A percentile compares a stretch with the other conserved stretches of the same genome.
Evolutionary conservation across 1,140 invertebrate genomes (phyloP).

Genomic region (Macrostomum lignano): DNA sequence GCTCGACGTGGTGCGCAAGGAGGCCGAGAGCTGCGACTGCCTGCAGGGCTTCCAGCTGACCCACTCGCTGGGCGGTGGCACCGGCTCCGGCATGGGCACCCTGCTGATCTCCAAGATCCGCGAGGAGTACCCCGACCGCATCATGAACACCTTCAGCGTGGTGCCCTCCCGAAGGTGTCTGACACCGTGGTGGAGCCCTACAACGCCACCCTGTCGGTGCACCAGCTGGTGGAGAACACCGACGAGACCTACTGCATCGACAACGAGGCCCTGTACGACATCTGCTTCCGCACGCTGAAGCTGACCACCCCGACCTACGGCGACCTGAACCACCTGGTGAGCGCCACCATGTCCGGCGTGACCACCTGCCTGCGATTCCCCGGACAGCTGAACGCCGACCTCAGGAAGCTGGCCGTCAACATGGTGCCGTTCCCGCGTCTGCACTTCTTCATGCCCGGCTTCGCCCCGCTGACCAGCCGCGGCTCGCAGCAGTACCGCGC

Average conservation of each 20-base stretch:
- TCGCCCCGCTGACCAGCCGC: no score
- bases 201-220: slow-evolving; percentile 38
- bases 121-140: slow-evolving; percentile 29
- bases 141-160: slow-evolving; percentile 23
- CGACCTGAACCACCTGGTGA: slow-evolving; percentile 34
- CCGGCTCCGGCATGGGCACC: slow-evolving; percentile 58
- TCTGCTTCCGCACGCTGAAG: slow-evolving; percentile 64
- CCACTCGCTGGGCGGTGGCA: slow-evolving; percentile 45
- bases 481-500: no score
- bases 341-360: slow-evolving; percentile 40
- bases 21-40: slow-evolving; percentile 40
- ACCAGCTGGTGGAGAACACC: slow-evolving; percentile 46
- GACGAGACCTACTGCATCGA: slow-evolving; percentile 35
- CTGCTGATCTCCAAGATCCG: slow-evolving; percentile 33
- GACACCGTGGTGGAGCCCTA: slow-evolving; percentile 34
- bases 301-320: slow-evolving; percentile 38
- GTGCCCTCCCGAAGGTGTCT: slow-evolving; percentile 10
- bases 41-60: slow-evolving; percentile 44
- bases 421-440: no score
- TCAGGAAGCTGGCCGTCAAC: no score
- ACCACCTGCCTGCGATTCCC: slow-evolving; percentile 49
- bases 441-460: no score
- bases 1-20: slow-evolving; percentile 18
- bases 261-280: slow-evolving; percentile 59
- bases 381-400: slow-evolving; percentile 55